Percentiles rank a stretch among this genome's conserved stretches.
These are phyloP conservation scores for Chymomyza amoena DNA, from an alignment of 2,888 invertebrate genomes.

Conservation along the genomic window DNA sequence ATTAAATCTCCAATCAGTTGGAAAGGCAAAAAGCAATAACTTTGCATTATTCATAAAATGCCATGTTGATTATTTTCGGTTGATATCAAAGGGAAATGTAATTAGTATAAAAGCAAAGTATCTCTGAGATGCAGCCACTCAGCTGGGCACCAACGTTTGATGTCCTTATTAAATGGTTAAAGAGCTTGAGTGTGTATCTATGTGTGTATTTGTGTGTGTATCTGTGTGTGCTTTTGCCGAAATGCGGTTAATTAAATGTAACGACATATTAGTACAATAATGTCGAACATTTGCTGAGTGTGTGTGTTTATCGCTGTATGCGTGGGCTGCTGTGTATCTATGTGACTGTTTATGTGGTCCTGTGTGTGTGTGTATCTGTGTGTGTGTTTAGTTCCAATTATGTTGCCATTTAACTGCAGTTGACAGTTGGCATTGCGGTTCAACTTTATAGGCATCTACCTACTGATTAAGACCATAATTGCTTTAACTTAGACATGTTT, in stretches of 20 bases:
- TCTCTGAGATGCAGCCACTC: neutral
- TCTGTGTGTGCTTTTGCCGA: slow-evolving; percentile 14
- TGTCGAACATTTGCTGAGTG: slow-evolving; percentile 36
- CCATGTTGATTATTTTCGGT: slow-evolving; percentile 14
- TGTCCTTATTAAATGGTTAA: slow-evolving; percentile 34
- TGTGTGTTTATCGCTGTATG: neutral
- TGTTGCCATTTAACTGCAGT: slow-evolving; percentile 13
- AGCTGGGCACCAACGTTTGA: slow-evolving; percentile 39
- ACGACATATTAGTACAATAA: slow-evolving; percentile 55
- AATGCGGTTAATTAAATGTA: slow-evolving; percentile 71
- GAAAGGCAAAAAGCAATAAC: slow-evolving; percentile 20
- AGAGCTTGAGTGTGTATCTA: slow-evolving; percentile 1
- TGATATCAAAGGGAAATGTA: slow-evolving; percentile 34
- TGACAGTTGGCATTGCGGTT: neutral
- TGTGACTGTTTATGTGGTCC: too few relatives aligned
- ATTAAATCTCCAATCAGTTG: slow-evolving; percentile 40
- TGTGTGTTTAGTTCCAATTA: slow-evolving; percentile 7
- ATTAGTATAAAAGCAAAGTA: slow-evolving; percentile 39
- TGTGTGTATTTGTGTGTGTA: slow-evolving; percentile 8
- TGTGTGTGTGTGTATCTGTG: neutral
- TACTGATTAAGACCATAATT: neutral
- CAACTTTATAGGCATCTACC: neutral
- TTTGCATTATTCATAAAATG: slow-evolving; percentile 62
- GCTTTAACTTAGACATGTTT: neutral
- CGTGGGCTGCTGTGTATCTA: neutral